These are phyloP conservation scores for Thamnophis sirtalis DNA, from an alignment of 2,113 vertebrate genomes.

Conservation along the genomic window DNA sequence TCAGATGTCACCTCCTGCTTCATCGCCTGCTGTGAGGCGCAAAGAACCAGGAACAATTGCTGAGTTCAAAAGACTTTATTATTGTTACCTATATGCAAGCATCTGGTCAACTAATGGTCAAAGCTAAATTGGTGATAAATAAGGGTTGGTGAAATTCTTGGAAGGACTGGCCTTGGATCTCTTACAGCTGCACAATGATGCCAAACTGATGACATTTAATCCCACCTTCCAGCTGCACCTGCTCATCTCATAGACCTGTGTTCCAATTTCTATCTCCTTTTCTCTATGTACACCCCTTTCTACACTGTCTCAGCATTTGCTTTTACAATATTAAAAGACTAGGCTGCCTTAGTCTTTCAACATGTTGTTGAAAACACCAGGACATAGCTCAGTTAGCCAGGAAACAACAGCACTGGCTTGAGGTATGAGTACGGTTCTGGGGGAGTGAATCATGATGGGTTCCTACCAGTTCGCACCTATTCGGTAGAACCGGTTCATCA, in stretches of 20 bases:
- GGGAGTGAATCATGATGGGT: background rate
- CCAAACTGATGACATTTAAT: background rate
- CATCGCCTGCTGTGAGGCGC: background rate
- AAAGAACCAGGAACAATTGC: background rate
- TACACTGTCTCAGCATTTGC: background rate
- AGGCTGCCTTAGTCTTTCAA: background rate
- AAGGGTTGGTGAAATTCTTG: background rate
- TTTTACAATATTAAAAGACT: background rate
- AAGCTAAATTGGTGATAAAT: background rate
- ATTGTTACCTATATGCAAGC: no score
- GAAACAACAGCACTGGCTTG: background rate
- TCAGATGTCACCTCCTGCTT: background rate
- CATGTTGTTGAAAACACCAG: background rate
- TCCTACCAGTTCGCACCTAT: no score
- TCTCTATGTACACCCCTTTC: background rate
- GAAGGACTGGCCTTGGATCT: background rate
- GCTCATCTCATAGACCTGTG: background rate
- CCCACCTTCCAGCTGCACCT: background rate
- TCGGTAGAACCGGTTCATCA: no score
- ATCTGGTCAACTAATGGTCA: background rate
- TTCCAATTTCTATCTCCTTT: background rate
- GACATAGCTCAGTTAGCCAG: background rate
- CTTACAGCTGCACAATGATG: background rate
- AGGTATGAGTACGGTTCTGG: background rate
- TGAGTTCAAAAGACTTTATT: background rate